Conservation (phyloP, 1,140 invertebrate species). For the Phymastichus coffea region DNA sequence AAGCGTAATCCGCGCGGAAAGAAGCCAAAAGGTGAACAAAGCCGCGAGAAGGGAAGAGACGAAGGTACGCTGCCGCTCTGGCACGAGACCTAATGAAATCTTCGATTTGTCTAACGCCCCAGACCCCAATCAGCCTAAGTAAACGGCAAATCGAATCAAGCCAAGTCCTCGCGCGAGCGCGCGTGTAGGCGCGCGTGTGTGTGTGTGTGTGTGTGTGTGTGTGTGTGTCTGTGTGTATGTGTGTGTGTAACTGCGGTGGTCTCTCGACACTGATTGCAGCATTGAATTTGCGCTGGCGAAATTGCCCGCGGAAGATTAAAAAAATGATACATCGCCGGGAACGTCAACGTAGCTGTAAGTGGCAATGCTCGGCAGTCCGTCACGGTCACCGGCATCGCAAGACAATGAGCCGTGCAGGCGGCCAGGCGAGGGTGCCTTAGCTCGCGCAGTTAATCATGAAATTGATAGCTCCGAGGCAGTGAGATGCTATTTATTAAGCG, state of each 20-base stretch:
- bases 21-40: neutral
- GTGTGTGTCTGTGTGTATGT: neutral
- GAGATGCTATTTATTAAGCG: constrained; percentile 33
- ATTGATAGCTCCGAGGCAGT: constrained; percentile 16
- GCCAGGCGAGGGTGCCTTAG: neutral
- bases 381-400: no score
- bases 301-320: no score
- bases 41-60: neutral
- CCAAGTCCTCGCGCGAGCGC: neutral
- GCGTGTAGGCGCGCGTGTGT: no score
- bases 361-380: no score
- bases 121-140: constrained; percentile 28
- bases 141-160: constrained; percentile 27
- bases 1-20: no score
- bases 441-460: constrained; percentile 17
- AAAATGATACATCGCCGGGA: no score
- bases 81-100: constrained; percentile 21
- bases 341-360: no score
- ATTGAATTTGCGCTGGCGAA: neutral
- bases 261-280: no score
- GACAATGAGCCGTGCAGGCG: no score
- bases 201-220: no score
- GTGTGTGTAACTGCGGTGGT: no score
- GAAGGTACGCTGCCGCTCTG: neutral
- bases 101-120: constrained; percentile 23